Base-by-base conservation (phyloP, 1,140 invertebrate genomes). In the Elymnias hypermnestra region DNA sequence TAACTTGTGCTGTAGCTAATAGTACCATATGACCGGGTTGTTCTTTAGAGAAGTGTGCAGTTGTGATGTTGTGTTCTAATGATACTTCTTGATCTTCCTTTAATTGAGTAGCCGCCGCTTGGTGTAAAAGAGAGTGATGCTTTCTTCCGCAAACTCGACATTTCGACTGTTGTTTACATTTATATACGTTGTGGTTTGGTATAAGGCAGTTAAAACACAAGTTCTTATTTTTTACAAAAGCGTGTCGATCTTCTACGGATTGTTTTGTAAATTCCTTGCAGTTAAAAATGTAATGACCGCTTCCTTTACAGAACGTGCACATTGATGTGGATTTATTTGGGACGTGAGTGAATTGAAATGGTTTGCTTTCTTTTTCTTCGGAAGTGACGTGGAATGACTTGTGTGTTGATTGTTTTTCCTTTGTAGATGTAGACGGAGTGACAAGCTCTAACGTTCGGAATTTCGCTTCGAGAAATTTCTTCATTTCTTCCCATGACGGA, bases 361-460 rank as follows among this genome's bases (percentile, higher is more conserved):
- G 1, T 4, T 3, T 3, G 2, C 10, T 3, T 29, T n/a, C 26
- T n/a, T 29, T 2, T n/a, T 29, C 17, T 23, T 48, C 19, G 5
- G 12, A 10, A 14, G 3, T 18, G 19, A 42, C 38, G 23, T 53
- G 56, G 13, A 39, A 33, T 17, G 44, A 25, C 10, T 22, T 31
- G 42, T 29, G 45, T 40, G 15, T 48, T 43, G 5, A 47, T 2
- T 18, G 23, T 13, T 21, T 43, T 35, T 23, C 18, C 22, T 13
- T 17, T 14, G 9, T 29, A 22, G 36, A 12, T 10, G 19, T 25
- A 5, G 36, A 13, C 6, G 52, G 36, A 6, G 47, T 39, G 5
- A 53, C 25, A 4, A 61, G 40, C 14, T 65, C 62, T 8, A 58
- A 31, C 0, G 57, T 65, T 3, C 52, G 45, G 41, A 48, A 61